Base-by-base conservation (phyloP, 2,888 invertebrate species). In the Amphipyra berbera region DNA sequence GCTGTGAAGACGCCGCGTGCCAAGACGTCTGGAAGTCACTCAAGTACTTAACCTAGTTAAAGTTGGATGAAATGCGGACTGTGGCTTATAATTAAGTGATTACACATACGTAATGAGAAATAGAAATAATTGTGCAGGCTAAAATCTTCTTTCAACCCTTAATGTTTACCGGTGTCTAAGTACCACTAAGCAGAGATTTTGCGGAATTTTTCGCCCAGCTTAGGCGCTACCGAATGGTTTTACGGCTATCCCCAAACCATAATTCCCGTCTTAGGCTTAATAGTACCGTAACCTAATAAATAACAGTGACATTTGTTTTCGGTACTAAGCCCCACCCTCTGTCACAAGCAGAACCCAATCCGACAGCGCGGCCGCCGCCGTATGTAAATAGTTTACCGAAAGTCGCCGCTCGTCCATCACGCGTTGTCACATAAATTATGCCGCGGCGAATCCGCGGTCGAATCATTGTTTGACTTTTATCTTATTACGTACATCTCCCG, bases 401-500 rank as follows among this genome's bases (percentile, higher is more conserved):
- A 95, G 94, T 94, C 93, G 91, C 93, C 95, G 94, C 93, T 93
- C 94, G 94, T 94, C 94, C 94, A 94, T 94, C 94, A 94, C 92
- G 91, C 92, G 94, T 93, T 94, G 95, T 95, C 95, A 94, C 95
- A 95, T 95, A 95, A 95, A 95, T 95, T 95, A 95, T 95, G 93
- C 95, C 93, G 94, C 94, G 94, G 94, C 94, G 94, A 94, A 94
- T 95, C 94, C 94, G 94, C 93, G 93, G 92, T 90, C 93, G 93
- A 94, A 94, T 94, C 95, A 95, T 94, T 95, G 94, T 94, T 93
- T 93, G 95, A 94, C 94, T 94, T 95, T 95, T 95, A 95, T 95
- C 95, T 95, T 94, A 94, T 94, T 94, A 94, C 94, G 92, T 92
- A 93, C 93, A 93, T 95, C 94, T 94, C 93, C 93, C 93, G 95